Percentiles rank a stretch among this genome's conserved stretches.
Evolutionary conservation across 2,113 vertebrate species (phyloP).

Genomic region (Cnemophilus loriae): DNA sequence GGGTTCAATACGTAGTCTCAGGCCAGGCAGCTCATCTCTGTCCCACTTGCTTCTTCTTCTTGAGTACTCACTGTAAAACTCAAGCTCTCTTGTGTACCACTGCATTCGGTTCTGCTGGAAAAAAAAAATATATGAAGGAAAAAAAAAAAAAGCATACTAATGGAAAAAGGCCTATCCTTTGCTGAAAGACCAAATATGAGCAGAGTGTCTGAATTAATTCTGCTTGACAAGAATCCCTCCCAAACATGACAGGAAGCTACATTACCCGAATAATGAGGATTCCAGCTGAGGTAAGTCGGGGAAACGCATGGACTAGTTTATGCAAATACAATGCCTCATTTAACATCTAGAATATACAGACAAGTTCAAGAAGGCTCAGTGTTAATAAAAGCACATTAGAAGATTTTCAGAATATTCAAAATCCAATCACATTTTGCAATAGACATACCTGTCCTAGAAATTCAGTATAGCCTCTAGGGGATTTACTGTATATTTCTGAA

Average conservation of each 20-base stretch:
- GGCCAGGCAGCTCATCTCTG: neutral
- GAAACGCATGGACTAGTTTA: neutral
- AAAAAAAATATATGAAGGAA: neutral
- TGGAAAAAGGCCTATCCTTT: neutral
- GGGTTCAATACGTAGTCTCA: neutral
- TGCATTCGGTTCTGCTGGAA: neutral
- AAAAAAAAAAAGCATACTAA: neutral
- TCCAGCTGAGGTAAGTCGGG: neutral
- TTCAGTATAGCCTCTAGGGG: neutral
- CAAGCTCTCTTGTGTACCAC: neutral
- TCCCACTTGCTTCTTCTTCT: neutral
- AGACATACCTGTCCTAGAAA: conserved; percentile 21
- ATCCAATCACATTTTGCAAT: neutral
- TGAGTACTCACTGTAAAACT: neutral
- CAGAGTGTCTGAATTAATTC: conserved; percentile 10
- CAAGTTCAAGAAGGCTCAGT: neutral
- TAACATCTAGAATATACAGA: neutral
- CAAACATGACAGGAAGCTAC: conserved; percentile 17
- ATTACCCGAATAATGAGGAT: conserved; percentile 29
- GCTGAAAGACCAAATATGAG: neutral
- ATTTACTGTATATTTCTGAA: neutral
- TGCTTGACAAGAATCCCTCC: conserved; percentile 17
- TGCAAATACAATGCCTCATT: conserved; percentile 4
- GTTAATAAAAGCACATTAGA: conserved; percentile 17
- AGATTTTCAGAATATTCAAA: neutral